Conservation (phyloP, 2,888 invertebrate genomes). For the Phrixothrix hirtus region DNA sequence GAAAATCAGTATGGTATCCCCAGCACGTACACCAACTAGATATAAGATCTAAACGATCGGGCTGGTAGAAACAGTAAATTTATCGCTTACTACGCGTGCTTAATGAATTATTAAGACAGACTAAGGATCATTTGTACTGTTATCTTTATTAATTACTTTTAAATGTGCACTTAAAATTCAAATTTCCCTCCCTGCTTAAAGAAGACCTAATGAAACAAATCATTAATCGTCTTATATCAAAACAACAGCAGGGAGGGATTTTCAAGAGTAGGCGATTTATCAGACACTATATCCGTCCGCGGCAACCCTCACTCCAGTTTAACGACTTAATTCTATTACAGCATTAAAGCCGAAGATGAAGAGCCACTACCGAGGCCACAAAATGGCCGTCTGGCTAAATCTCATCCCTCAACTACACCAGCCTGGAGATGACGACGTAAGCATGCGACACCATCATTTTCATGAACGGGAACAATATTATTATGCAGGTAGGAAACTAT, state of each 20-base stretch:
- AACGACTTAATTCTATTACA: conserved; percentile 51
- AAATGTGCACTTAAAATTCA: conserved; percentile 9
- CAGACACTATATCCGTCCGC: conserved; percentile 26
- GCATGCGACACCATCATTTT: conserved; percentile 77
- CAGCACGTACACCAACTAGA: too few relatives aligned
- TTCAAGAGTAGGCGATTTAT: conserved; percentile 36
- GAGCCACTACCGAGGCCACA: conserved; percentile 86
- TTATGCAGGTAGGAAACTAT: conserved; percentile 76
- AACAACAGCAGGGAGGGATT: conserved; percentile 39
- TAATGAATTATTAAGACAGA: conserved; percentile 6
- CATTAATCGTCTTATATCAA: conserved; percentile 42
- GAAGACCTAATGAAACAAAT: conserved; percentile 34
- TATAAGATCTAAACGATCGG: conserved; percentile 1
- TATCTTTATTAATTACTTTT: conserved; percentile 4
- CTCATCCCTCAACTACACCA: conserved; percentile 83
- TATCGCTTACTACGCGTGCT: conserved; percentile 5
- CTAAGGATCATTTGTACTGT: conserved; percentile 2
- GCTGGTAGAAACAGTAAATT: conserved; percentile 5
- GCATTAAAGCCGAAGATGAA: conserved; percentile 74
- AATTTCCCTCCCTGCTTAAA: conserved; percentile 12
- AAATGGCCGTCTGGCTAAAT: conserved; percentile 88
- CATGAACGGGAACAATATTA: conserved; percentile 72
- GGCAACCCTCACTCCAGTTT: conserved; percentile 31
- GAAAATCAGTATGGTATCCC: too few relatives aligned
- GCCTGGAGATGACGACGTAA: conserved; percentile 71